phyloP scores from a whole-genome alignment of 30 jellyfish, hydroid and myxozoan species.

The Aurelia aurita complex sp. Pacific region DNA sequence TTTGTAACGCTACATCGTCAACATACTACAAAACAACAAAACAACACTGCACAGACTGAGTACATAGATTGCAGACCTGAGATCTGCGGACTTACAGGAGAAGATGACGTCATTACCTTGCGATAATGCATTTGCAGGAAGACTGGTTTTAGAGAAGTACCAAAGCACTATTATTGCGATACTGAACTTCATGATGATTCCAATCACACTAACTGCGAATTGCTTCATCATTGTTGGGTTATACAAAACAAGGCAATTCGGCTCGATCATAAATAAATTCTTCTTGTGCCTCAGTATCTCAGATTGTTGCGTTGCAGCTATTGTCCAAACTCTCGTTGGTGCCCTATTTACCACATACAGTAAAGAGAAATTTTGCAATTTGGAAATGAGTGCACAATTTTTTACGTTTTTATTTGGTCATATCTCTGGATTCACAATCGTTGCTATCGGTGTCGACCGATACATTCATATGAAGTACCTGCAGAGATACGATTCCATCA shows the following conservation, averaged over 20 bases:
- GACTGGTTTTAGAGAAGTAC: constrained; percentile 10
- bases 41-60: too few relatives aligned
- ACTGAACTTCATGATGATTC: constrained; percentile 33
- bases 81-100: not conserved
- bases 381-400: constrained; percentile 44
- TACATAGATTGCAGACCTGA: constrained; percentile 9
- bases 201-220: constrained; percentile 29
- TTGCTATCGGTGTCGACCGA: constrained; percentile 46
- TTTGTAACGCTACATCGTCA: too few relatives aligned
- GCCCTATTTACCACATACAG: constrained; percentile 39
- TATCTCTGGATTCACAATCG: constrained; percentile 42
- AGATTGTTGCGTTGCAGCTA: constrained; percentile 39
- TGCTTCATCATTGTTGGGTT: constrained; percentile 13
- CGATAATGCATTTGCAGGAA: constrained; percentile 28
- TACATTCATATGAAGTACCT: constrained; percentile 62
- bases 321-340: constrained; percentile 41
- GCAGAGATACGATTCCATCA: constrained; percentile 34
- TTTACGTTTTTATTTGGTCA: constrained; percentile 44
- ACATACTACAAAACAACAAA: too few relatives aligned
- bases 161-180: constrained; percentile 29
- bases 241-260: constrained; percentile 30
- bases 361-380: constrained; percentile 3
- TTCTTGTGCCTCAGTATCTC: constrained; percentile 38
- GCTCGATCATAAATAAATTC: constrained; percentile 18
- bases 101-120: constrained; percentile 5